These are phyloP conservation scores for Cacoxenus indagator DNA, from an alignment of 2,888 invertebrate genomes.

Conservation along the genomic window DNA sequence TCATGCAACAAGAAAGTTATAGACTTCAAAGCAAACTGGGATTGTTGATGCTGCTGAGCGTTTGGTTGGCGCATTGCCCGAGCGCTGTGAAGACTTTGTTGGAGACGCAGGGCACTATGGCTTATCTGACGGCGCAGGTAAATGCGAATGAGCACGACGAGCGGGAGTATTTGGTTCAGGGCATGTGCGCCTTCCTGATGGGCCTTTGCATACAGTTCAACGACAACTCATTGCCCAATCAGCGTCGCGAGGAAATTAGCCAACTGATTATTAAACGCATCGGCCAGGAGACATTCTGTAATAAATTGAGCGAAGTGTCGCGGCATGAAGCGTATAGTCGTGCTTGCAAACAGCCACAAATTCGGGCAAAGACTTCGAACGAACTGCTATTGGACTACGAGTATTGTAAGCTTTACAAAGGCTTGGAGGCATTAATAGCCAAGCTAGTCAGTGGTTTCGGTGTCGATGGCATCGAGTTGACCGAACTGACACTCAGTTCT, in stretches of 20 bases:
- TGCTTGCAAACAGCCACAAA: constrained; percentile 94
- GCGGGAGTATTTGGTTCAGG: constrained; percentile 88
- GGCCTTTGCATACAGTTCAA: constrained; percentile 93
- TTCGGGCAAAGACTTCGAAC: constrained; percentile 79
- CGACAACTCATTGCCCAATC: constrained; percentile 83
- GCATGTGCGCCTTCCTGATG: constrained; percentile 91
- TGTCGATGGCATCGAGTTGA: constrained; percentile 72
- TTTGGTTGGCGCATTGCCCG: constrained; percentile 90
- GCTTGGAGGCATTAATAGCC: constrained; percentile 76
- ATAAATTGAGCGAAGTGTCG: constrained; percentile 87
- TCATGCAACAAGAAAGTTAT: constrained; percentile 82
- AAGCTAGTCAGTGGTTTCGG: constrained; percentile 73
- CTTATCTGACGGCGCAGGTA: constrained; percentile 86
- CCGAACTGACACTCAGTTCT: constrained; percentile 71
- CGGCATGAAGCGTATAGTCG: constrained; percentile 92
- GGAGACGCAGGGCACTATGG: constrained; percentile 82
- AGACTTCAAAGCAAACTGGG: constrained; percentile 85
- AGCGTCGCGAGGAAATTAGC: constrained; percentile 83
- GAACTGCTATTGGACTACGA: constrained; percentile 94
- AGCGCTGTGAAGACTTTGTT: constrained; percentile 87
- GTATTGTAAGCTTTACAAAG: constrained; percentile 93
- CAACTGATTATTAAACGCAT: constrained; percentile 87
- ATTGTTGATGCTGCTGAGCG: constrained; percentile 88
- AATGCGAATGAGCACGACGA: constrained; percentile 91
- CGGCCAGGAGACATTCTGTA: constrained; percentile 88